Conservation (phyloP, 1,140 invertebrate species). For the Contarinia nasturtii region DNA sequence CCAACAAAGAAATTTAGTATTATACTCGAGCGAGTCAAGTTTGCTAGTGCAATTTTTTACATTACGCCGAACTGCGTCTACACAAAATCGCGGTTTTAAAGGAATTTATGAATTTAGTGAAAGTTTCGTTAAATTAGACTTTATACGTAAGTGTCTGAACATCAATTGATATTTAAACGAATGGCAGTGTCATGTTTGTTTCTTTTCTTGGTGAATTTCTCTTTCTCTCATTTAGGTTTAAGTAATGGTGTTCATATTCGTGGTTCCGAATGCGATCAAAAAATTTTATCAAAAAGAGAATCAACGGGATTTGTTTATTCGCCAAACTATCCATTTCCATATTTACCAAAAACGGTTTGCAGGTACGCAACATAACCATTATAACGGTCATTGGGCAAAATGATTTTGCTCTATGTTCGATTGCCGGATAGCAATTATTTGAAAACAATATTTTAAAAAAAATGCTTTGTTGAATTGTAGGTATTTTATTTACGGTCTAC, state of each 20-base stretch:
- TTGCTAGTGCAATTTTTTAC: constrained; percentile 81
- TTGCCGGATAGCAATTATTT: not conserved
- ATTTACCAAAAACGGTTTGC: constrained; percentile 87
- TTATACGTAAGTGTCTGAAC: constrained; percentile 49
- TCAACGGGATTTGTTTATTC: constrained; percentile 79
- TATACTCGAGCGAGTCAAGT: constrained; percentile 80
- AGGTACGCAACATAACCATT: constrained; percentile 34
- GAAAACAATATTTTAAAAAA: not conserved
- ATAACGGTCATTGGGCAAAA: no score
- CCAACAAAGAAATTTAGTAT: constrained; percentile 84
- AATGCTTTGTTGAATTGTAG: constrained; percentile 21
- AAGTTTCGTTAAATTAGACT: constrained; percentile 92
- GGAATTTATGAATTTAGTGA: constrained; percentile 92
- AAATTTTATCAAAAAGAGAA: constrained; percentile 84
- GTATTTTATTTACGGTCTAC: constrained; percentile 94
- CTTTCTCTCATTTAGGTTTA: constrained; percentile 23
- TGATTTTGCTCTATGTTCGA: not conserved
- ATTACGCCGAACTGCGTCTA: constrained; percentile 69
- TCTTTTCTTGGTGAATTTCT: constrained; percentile 11
- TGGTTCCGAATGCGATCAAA: constrained; percentile 93
- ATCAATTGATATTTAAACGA: not conserved
- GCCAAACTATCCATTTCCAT: constrained; percentile 87
- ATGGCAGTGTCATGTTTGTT: constrained; percentile 1
- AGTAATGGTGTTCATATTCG: constrained; percentile 80
- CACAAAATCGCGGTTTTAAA: constrained; percentile 87